Evolutionary conservation across 2,888 invertebrate species (phyloP).

Genomic region (Caenorhabditis sp.): DNA sequence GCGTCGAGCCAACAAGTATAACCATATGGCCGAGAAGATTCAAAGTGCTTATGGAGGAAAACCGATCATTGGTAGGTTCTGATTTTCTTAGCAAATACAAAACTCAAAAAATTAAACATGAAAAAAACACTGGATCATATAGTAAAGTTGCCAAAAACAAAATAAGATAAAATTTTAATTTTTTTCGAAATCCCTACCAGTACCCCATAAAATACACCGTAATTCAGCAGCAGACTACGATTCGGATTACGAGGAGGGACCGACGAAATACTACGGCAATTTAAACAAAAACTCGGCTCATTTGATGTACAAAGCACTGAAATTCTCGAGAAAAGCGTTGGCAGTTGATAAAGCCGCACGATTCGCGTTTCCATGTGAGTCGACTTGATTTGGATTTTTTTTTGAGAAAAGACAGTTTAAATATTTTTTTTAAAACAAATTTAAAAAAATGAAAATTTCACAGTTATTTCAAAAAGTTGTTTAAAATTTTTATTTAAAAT

Average conservation of each 20-base stretch:
- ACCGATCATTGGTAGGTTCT: conserved; percentile 61
- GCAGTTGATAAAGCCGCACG: conserved; percentile 74
- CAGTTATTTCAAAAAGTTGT: too few relatives aligned
- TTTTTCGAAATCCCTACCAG: too few relatives aligned
- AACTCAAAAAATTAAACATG: too few relatives aligned
- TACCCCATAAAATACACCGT: too few relatives aligned
- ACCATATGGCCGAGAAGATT: conserved; percentile 77
- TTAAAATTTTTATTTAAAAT: not conserved
- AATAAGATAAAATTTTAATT: too few relatives aligned
- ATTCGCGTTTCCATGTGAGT: conserved; percentile 75
- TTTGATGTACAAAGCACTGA: conserved; percentile 74
- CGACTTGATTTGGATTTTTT: too few relatives aligned
- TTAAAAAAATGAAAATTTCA: too few relatives aligned
- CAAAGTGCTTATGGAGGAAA: conserved; percentile 62
- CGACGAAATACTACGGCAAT: conserved; percentile 64
- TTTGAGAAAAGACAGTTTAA: too few relatives aligned
- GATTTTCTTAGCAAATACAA: too few relatives aligned
- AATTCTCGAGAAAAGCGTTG: conserved; percentile 73
- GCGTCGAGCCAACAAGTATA: conserved; percentile 79
- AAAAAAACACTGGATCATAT: too few relatives aligned
- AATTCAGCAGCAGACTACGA: conserved; percentile 67
- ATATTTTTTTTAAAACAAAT: too few relatives aligned
- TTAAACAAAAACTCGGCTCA: conserved; percentile 69
- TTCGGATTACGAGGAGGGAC: conserved; percentile 69
- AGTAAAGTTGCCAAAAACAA: too few relatives aligned